phyloP scores from a whole-genome alignment of 2,113 vertebrate genomes.

The Barnardius zonarius region DNA sequence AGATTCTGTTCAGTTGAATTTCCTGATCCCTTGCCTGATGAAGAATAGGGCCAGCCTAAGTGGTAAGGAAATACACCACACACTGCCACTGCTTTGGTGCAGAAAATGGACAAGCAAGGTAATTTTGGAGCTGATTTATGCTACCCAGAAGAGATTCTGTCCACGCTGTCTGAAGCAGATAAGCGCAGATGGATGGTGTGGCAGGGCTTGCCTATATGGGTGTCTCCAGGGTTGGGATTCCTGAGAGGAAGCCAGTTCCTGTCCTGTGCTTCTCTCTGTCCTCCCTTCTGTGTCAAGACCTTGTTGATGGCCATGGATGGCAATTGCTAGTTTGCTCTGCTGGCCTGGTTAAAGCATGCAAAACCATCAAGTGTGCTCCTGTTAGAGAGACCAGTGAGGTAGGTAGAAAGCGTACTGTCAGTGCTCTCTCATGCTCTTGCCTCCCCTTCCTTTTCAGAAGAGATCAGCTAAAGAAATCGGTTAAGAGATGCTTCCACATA shows the following conservation, averaged over 20 bases:
- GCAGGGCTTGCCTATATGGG: neutral
- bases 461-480: neutral
- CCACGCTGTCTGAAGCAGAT: neutral
- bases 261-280: neutral
- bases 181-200: neutral
- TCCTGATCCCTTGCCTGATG: neutral
- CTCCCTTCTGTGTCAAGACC: neutral
- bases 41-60: neutral
- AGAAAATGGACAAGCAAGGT: neutral
- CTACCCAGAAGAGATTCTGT: neutral
- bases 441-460: neutral
- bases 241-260: neutral
- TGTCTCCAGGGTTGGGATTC: neutral
- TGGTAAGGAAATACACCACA: neutral
- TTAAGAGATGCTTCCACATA: neutral
- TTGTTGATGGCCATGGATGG: neutral
- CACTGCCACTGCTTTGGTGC: neutral
- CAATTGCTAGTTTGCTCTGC: neutral
- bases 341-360: neutral
- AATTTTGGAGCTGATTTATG: neutral
- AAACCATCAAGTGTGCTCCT: neutral
- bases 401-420: neutral
- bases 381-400: neutral
- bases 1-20: neutral
- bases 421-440: neutral